Percentiles rank a stretch among this genome's conserved stretches.
Conservation (phyloP, 2,888 invertebrate genomes). For the Torymus texanus region DNA sequence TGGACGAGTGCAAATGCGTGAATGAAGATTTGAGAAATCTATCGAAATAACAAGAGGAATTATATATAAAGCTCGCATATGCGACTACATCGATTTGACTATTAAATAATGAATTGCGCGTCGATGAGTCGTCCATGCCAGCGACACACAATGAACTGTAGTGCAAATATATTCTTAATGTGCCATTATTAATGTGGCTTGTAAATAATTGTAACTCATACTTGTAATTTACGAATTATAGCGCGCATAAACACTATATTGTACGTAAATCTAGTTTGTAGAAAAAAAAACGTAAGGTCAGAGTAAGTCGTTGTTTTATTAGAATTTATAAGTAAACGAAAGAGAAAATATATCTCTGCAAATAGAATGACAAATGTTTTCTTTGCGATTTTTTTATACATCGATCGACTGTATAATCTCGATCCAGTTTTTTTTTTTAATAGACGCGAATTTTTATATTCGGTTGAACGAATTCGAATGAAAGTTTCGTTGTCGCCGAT, state of each 20-base stretch:
- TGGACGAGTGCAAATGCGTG: conserved; percentile 40
- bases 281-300: conserved; percentile 20
- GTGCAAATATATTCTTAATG: conserved; percentile 74
- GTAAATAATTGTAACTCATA: conserved; percentile 69
- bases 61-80: conserved; percentile 36
- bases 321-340: conserved; percentile 28
- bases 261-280: conserved; percentile 47
- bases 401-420: conserved; percentile 51
- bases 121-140: conserved; percentile 45
- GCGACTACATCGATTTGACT: conserved; percentile 47
- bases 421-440: conserved; percentile 40
- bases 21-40: conserved; percentile 38
- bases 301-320: conserved; percentile 48
- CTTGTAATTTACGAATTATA: conserved; percentile 54
- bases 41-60: conserved; percentile 38
- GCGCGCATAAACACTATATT: conserved; percentile 46
- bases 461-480: conserved; percentile 42
- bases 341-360: conserved; percentile 46
- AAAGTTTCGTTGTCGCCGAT: conserved; percentile 65
- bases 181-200: conserved; percentile 73
- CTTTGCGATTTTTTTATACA: conserved; percentile 44
- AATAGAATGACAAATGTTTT: conserved; percentile 51
- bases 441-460: conserved; percentile 50
- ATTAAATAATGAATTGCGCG: conserved; percentile 40
- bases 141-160: conserved; percentile 64